Percentiles rank a stretch among this genome's conserved stretches.
phyloP scores from a whole-genome alignment of 2,113 vertebrate species.

The Triplophysa siluroides region DNA sequence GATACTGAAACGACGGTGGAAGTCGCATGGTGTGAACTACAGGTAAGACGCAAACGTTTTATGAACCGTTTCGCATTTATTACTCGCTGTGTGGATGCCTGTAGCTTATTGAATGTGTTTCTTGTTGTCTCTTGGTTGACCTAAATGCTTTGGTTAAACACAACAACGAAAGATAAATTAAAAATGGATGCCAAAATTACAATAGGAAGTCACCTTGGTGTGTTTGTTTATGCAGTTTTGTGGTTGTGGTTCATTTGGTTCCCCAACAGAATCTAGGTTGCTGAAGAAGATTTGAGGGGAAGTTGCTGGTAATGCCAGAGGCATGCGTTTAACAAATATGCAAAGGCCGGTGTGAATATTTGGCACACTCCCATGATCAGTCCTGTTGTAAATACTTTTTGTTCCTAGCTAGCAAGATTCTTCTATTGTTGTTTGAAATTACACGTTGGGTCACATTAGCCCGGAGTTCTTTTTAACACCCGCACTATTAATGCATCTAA shows the following conservation, averaged over 20 bases:
- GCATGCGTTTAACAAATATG: background rate
- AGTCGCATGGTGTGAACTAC: slow-evolving; percentile 97
- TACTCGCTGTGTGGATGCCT: background rate
- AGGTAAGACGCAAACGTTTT: slow-evolving; percentile 74
- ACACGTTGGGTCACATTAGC: background rate
- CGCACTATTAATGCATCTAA: slow-evolving; percentile 15
- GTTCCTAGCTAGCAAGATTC: background rate
- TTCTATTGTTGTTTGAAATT: background rate
- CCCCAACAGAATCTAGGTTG: slow-evolving; percentile 19
- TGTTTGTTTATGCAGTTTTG: slow-evolving; percentile 27
- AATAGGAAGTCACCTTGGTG: slow-evolving; percentile 15
- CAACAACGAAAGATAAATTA: background rate
- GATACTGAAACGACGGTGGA: slow-evolving; percentile 98
- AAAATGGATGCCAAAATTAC: background rate
- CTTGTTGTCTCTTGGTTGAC: background rate
- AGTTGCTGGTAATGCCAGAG: background rate
- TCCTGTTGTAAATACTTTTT: background rate
- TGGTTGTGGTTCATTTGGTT: slow-evolving; percentile 20
- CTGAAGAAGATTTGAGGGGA: slow-evolving; percentile 6
- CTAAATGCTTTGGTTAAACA: background rate
- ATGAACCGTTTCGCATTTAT: background rate
- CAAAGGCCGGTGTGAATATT: background rate
- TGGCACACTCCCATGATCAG: too few relatives aligned
- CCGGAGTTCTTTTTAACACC: background rate
- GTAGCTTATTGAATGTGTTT: background rate